A percentile compares a stretch with the other conserved stretches of the same genome.
These are phyloP conservation scores for Irena cyanogastra DNA, from an alignment of 2,113 vertebrate species.

Conservation along the genomic window DNA sequence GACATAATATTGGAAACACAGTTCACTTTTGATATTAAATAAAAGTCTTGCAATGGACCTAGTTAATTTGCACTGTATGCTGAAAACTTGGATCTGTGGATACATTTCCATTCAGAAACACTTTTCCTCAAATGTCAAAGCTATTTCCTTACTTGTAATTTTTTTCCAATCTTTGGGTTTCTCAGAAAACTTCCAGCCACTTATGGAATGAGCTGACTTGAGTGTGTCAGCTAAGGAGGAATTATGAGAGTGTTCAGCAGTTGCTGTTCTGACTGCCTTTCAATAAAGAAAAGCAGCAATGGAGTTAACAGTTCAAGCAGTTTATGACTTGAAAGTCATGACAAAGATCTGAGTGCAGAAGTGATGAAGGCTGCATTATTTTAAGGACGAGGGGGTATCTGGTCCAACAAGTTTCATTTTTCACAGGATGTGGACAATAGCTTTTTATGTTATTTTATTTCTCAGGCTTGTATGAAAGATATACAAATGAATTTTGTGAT, in stretches of 20 bases:
- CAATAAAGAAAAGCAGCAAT: not conserved
- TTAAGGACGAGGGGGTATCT: conserved; percentile 62
- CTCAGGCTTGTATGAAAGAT: conserved; percentile 30
- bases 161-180: conserved; percentile 26
- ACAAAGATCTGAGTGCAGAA: conserved; percentile 28
- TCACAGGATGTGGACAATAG: conserved; percentile 67
- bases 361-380: conserved; percentile 64
- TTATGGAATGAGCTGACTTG: conserved; percentile 23
- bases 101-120: not conserved
- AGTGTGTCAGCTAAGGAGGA: conserved; percentile 39
- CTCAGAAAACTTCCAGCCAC: conserved; percentile 1
- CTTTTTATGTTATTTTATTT: conserved; percentile 75
- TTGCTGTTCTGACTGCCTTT: conserved; percentile 13
- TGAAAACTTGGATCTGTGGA: not conserved
- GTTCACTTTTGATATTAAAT: not conserved
- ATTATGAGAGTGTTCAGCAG: not conserved
- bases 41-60: not conserved
- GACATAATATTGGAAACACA: not conserved
- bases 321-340: conserved; percentile 50
- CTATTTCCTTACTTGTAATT: conserved; percentile 48
- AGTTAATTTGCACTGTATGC: not conserved
- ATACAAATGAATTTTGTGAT: not conserved
- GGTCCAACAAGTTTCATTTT: conserved; percentile 68
- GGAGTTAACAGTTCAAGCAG: conserved; percentile 13
- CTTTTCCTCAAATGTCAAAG: conserved; percentile 15